Base-by-base conservation (phyloP, 2,888 invertebrate genomes). In the Ophion ellenae region DNA sequence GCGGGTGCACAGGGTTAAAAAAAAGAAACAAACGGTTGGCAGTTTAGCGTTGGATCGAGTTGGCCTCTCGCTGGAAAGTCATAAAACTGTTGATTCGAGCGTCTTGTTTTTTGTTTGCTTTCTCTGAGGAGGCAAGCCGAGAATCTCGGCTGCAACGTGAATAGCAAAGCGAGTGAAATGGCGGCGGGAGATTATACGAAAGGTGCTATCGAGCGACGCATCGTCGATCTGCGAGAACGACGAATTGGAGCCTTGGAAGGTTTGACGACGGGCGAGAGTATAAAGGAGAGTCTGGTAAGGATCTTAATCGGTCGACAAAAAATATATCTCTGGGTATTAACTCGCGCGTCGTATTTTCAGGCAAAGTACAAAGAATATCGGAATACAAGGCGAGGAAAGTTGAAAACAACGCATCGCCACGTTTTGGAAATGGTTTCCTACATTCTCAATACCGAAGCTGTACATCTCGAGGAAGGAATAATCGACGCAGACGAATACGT, bases 401-500 rank as follows among this genome's bases (percentile, higher is more conserved):
- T 96, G 91, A 94, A 94, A 92, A 90, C 95, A 91, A 91, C 94
- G 76, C 96, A 97, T 91, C 95, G 96, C 86, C 96, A 96, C 92
- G 94, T 97, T 1, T 93, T 97, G 85, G 97, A 97, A 89, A 95
- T 96, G 91, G 96, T 96, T 47, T 96, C 96, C 10, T 94, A 95
- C 45, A 94, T 95, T 88, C 93, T 96, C 85, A 95, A 95, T 89
- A 94, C 95, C 79, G 93, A 95, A n/a, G 88, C 94, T 14, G 95
- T 95, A 40, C 95, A 95, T 87, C 94, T 97, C 2, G 94, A 97
- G 93, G 97, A 97, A 82, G 97, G 97, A 74, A 95, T 97, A 6
- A 95, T 96, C 78, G 98, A 98, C 93, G 95, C 96, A 70, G 96
- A 96, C 81, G 91, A 94, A 79, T 96, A 96, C 89, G 93, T 97